Evolutionary conservation across 2,113 vertebrate genomes (phyloP).

Genomic region (Setophaga coronata): DNA sequence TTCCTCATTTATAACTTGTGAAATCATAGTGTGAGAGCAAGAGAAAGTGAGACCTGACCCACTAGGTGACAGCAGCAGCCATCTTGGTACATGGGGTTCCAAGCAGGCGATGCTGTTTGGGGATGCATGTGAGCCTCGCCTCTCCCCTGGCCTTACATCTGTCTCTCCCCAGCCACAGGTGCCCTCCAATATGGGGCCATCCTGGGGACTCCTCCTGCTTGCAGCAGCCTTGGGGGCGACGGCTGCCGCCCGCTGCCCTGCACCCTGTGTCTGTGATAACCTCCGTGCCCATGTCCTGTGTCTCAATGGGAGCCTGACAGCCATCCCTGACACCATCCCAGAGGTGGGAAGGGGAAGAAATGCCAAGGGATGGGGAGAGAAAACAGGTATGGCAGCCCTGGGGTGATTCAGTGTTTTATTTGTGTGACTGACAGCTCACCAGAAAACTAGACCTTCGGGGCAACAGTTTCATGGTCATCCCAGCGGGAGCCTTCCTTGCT

Average conservation of each 20-base stretch:
- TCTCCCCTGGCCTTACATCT: not conserved
- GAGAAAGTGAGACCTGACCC: not conserved
- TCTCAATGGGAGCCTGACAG: conserved; percentile 81
- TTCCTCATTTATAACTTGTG: not conserved
- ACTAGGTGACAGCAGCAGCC: not conserved
- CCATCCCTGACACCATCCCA: conserved; percentile 79
- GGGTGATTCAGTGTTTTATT: not conserved
- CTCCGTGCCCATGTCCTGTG: conserved; percentile 82
- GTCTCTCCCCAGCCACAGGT: not conserved
- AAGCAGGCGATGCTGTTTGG: accelerated
- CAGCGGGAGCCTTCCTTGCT: conserved; percentile 76
- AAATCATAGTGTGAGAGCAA: not conserved
- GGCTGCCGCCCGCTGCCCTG: conserved; percentile 75
- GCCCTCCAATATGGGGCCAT: not conserved
- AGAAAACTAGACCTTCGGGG: conserved; percentile 85
- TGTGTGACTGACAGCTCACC: conserved; percentile 76
- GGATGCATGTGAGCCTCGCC: accelerated
- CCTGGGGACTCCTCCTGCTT: not conserved
- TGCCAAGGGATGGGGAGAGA: not conserved
- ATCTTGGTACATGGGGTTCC: accelerated
- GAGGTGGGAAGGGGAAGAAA: conserved; percentile 74
- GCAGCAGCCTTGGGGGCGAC: accelerated
- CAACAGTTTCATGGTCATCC: conserved; percentile 79
- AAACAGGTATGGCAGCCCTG: not conserved
- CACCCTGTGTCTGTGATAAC: conserved; percentile 85